Percentiles rank a stretch among this genome's conserved stretches.
phyloP scores from a whole-genome alignment of 2,888 invertebrate species.

The Nezara viridula region DNA sequence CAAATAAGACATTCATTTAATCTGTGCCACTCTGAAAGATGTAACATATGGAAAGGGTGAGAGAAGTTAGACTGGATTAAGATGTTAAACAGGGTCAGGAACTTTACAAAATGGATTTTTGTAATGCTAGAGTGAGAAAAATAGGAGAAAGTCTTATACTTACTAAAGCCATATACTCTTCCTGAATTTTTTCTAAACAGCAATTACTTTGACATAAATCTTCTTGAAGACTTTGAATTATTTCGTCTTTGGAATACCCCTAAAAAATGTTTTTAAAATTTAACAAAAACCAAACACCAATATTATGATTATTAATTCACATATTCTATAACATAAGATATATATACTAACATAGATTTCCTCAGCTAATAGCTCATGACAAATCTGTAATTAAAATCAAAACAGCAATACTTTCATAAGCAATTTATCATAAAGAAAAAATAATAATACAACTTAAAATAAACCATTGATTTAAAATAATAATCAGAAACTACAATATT shows the following conservation, averaged over 20 bases:
- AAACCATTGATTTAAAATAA: neutral
- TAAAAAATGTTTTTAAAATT: neutral
- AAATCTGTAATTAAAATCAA: constrained; percentile 3
- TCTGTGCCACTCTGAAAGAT: too few relatives aligned
- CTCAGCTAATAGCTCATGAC: neutral
- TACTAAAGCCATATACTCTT: constrained; percentile 19
- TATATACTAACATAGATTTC: neutral
- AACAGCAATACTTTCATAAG: neutral
- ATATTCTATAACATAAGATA: neutral
- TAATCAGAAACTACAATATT: neutral
- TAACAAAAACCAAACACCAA: neutral
- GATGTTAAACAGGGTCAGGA: neutral
- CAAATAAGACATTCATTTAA: too few relatives aligned
- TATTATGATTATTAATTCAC: neutral
- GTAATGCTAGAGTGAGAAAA: neutral
- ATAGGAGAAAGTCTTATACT: neutral
- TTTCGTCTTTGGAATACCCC: neutral
- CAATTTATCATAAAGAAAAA: neutral
- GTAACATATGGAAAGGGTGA: too few relatives aligned
- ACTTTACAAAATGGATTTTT: neutral
- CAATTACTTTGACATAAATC: constrained; percentile 23
- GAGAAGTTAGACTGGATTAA: too few relatives aligned
- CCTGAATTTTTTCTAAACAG: neutral
- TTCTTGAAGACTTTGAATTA: constrained; percentile 40
- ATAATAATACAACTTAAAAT: neutral